Evolutionary conservation across 1,140 invertebrate species (phyloP).

Genomic region (Maconellicoccus hirsutus): DNA sequence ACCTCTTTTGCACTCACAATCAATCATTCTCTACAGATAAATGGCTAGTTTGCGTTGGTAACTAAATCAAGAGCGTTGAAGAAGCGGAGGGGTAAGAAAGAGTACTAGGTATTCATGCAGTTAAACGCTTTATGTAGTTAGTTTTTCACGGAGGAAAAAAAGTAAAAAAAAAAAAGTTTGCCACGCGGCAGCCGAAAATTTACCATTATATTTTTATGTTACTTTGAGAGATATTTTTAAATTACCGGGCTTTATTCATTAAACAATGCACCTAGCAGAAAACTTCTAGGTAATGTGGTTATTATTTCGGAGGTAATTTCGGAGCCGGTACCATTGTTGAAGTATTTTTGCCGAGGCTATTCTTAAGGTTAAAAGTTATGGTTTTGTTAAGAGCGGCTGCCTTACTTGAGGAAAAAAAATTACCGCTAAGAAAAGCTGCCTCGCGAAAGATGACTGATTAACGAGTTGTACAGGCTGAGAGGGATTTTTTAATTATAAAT

Average conservation of each 20-base stretch:
- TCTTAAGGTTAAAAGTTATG: no score
- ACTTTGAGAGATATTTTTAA: not conserved
- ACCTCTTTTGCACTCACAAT: not conserved
- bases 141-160: not conserved
- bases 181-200: not conserved
- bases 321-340: not conserved
- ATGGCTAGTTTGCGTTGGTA: not conserved
- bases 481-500: no score
- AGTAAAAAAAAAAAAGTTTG: not conserved
- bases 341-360: no score
- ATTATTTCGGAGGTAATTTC: not conserved
- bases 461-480: no score
- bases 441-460: no score
- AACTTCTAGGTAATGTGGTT: not conserved
- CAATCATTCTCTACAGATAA: not conserved
- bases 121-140: constrained; percentile 9
- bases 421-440: no score
- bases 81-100: not conserved
- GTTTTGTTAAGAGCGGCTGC: no score
- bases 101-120: not conserved
- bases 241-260: not conserved
- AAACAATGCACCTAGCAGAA: not conserved
- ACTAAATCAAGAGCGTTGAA: no score
- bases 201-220: not conserved
- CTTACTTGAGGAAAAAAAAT: no score